Base-by-base conservation (phyloP, 2,797 vertebrate species). In the Podargus strigoides region DNA sequence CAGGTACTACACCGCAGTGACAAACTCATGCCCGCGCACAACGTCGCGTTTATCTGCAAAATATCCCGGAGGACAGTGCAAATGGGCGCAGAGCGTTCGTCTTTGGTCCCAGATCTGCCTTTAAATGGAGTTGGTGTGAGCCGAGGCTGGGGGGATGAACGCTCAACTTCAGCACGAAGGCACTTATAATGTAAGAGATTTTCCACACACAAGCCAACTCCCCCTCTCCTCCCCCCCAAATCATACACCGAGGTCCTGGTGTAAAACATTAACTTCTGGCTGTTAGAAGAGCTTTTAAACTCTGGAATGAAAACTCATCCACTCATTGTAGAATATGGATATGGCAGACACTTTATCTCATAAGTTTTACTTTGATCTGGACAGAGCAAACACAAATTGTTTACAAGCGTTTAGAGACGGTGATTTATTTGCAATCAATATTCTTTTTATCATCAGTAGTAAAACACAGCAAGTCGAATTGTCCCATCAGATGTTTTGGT, bases 361-460 rank as follows among this genome's bases (percentile, higher is more conserved):
- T 74, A 97, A 97, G 96, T 97, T 97, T 96, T 94, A 81, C 97
- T 98, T 97, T 97, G 96, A 97, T 97, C 95, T 81, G 66, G 30
- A 34, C 64, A 69, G 16, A 90, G 92, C 85, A 95, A 97, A 97
- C 96, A 95, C 90, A 85, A 89, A 90, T 83, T 95, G 94, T 97
- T 98, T 97, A 96, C 96, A 93, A 93, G 94, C 92, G n/a, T 92
- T 97, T 90, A 96, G 91, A 95, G 94, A 92, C 58, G 47, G 82
- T 98, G 98, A 98, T 98, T 97, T 97, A 98, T 97, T 97, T 97
- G 96, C 97, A 97, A 98, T 98, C 98, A 98, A 98, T 98, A 98
- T 97, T 97, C 96, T 97, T 98, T 98, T 98, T 98, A 98, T 98
- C 97, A 96, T 98, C 96, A 81, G 97, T 94, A 97, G 97, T 98